Evolutionary conservation across 2,797 vertebrate genomes (phyloP), one percentile per base, ranked within the genome.

Genomic region (Peromyscus melanophrys): DNA sequence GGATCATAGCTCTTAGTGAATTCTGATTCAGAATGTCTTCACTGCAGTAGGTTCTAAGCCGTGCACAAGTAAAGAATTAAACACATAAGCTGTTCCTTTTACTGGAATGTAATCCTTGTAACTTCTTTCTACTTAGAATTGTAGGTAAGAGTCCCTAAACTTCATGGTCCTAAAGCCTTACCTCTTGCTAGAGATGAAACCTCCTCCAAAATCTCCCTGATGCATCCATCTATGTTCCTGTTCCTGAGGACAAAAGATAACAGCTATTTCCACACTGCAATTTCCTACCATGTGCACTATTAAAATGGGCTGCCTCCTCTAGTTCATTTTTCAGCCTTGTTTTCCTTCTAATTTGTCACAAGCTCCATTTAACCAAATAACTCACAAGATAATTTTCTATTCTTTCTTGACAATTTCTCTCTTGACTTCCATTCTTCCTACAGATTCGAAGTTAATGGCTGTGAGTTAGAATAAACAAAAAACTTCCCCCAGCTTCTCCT

Each of bases 311-410:
- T 85, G 16, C 86, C 75, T 75, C 52, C 16, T 75, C 86, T 57
- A 27, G n/a, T 76, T 95, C 49, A 67, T 71, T 97, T 94, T 71
- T 90, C 73, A 73, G 90, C 69, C 78, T 90, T 63, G 10, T 59
- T 94, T 82, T 52, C 67, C 52, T 97, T 96, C 82, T 82, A 86
- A 90, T 93, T 65, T 90, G 78, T 61, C 73, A 83, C 27, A 91
- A 95, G 49, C 63, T 92, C 92, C 65, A 89, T 73, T 94, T 88
- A 97, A 92, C 77, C 73, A 76, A 95, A 93, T 95, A 95, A 93
- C 83, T 94, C 93, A 85, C 73, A 55, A 87, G 65, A 31, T 87
- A 78, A 94, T 83, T 63, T 88, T 77, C 86, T 67, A 57, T 46
- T 88, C 67, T 78, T 95, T 65, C 76, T 90, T 89, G 81, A 91